These are phyloP conservation scores for Heliconius hewitsoni DNA, from an alignment of 1,140 invertebrate species.

Conservation along the genomic window DNA sequence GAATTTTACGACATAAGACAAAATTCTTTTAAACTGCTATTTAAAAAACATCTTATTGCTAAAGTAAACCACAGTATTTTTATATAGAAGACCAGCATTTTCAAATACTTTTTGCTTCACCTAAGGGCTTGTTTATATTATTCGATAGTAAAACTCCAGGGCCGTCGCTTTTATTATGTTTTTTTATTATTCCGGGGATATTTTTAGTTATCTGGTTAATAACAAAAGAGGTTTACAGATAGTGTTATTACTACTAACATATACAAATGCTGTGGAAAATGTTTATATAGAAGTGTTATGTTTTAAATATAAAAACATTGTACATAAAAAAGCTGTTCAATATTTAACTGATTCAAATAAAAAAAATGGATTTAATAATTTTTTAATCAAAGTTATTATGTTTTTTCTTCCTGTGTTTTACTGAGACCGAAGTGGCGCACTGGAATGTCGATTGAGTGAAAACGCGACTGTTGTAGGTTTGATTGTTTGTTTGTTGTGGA, in stretches of 20 bases:
- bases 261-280: slow-evolving; percentile 2
- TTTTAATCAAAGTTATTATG: too few species aligned
- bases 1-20: too few species aligned
- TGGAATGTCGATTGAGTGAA: too few species aligned
- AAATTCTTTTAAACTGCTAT: too few species aligned
- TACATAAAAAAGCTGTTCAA: not conserved
- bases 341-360: not conserved
- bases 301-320: not conserved
- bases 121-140: slow-evolving; percentile 34
- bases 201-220: slow-evolving; percentile 33
- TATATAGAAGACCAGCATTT: not conserved
- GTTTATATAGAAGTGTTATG: not conserved
- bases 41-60: not conserved
- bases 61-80: not conserved
- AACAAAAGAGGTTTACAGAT: slow-evolving; percentile 27
- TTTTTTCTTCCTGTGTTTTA: too few species aligned
- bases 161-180: slow-evolving; percentile 31
- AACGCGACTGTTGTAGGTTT: too few species aligned
- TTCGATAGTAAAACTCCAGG: slow-evolving; percentile 32
- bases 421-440: too few species aligned
- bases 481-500: too few species aligned
- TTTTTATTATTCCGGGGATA: slow-evolving; percentile 32
- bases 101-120: not conserved
- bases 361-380: too few species aligned
- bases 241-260: not conserved